Evolutionary conservation across 2,113 vertebrate genomes (phyloP).

Genomic region (Merops nubicus): DNA sequence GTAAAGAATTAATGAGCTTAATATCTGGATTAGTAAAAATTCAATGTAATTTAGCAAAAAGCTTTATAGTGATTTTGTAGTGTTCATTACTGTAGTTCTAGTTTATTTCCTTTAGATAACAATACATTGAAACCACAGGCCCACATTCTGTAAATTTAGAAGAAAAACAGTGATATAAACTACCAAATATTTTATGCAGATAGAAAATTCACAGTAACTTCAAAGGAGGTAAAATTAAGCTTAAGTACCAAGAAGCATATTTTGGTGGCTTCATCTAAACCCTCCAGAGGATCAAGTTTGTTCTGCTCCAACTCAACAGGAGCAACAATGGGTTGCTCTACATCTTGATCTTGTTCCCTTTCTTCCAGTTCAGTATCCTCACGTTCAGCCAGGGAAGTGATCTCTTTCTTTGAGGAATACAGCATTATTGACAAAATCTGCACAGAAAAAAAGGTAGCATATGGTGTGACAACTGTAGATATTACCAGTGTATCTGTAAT

Average conservation of each 20-base stretch:
- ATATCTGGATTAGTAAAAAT: background rate
- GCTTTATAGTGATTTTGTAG: background rate
- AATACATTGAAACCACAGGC: background rate
- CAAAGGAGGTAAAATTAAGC: background rate
- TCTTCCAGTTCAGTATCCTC: conserved; percentile 76
- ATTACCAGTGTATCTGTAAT: background rate
- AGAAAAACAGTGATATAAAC: background rate
- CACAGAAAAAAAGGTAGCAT: background rate
- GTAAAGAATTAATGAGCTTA: background rate
- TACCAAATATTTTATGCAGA: background rate
- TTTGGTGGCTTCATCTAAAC: conserved; percentile 94
- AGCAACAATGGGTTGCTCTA: conserved; percentile 79
- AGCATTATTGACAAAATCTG: conserved; percentile 96
- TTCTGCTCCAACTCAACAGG: conserved; percentile 80
- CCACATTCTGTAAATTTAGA: background rate
- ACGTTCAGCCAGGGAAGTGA: conserved; percentile 83
- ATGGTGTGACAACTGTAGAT: background rate
- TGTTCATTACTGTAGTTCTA: background rate
- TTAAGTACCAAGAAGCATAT: conserved; percentile 92
- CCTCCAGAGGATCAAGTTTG: conserved; percentile 90
- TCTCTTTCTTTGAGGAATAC: conserved; percentile 95
- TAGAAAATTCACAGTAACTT: background rate
- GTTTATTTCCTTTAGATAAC: background rate
- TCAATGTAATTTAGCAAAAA: background rate
- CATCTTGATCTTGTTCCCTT: conserved; percentile 82